phyloP scores from a whole-genome alignment of 2,888 invertebrate species.

The Ichneumon xanthorius region DNA sequence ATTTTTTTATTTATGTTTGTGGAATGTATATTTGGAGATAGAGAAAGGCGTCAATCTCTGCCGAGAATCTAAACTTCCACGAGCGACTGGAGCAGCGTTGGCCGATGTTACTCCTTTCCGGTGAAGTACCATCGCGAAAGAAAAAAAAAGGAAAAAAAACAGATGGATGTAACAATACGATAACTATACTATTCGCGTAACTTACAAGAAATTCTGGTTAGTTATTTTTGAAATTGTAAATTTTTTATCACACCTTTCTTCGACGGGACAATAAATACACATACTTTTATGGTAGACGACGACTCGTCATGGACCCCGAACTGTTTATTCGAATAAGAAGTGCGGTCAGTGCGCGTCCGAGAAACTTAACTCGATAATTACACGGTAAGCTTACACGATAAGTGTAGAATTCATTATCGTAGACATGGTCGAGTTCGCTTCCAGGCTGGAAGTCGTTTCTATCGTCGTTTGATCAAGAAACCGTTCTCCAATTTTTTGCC shows the following conservation, averaged over 20 bases:
- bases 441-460: background rate
- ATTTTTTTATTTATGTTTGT: background rate
- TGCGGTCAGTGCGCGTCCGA: background rate
- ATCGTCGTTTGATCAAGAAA: conserved; percentile 17
- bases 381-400: conserved; percentile 4
- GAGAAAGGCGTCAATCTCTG: background rate
- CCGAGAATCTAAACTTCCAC: conserved; percentile 48
- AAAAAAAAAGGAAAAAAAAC: conserved; percentile 23
- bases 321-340: background rate
- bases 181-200: conserved; percentile 26
- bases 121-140: conserved; percentile 27
- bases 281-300: conserved; percentile 71
- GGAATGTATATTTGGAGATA: background rate
- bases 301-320: background rate
- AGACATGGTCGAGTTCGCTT: conserved; percentile 7
- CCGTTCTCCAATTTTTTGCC: background rate
- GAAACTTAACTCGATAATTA: no score
- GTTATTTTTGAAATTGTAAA: conserved; percentile 72
- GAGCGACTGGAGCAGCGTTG: conserved; percentile 32
- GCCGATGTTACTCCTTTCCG: conserved; percentile 25
- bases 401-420: conserved; percentile 33
- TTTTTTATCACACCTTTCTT: conserved; percentile 77
- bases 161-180: conserved; percentile 43
- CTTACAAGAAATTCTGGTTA: conserved; percentile 67
- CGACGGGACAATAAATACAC: conserved; percentile 81